Conservation (phyloP, 1,140 invertebrate species). For the Ceratosolen fusciceps region DNA sequence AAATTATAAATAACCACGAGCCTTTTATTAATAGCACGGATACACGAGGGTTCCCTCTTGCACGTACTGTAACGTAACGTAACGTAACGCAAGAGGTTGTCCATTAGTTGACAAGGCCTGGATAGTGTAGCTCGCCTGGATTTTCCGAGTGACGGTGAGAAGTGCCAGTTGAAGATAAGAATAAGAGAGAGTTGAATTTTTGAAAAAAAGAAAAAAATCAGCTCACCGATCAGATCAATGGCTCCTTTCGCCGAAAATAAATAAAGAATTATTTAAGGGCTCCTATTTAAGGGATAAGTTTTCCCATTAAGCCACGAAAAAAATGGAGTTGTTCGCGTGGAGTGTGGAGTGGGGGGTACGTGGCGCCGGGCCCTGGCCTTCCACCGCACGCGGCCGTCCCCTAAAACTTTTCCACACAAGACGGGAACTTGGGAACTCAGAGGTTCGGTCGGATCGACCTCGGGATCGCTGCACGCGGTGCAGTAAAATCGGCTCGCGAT, state of each 20-base stretch:
- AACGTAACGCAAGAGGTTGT: slow-evolving; percentile 2
- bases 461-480: slow-evolving; percentile 1
- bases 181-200: no score
- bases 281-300: slow-evolving; percentile 14
- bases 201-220: no score
- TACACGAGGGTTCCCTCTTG: no score
- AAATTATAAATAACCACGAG: no score
- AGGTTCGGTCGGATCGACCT: slow-evolving; percentile 31
- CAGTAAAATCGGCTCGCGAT: slow-evolving; percentile 20
- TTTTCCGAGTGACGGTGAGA: background rate
- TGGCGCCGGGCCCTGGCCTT: background rate
- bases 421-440: slow-evolving; percentile 27
- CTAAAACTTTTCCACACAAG: slow-evolving; percentile 15
- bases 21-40: no score
- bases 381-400: background rate
- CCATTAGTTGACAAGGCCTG: slow-evolving; percentile 22
- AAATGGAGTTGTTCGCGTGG: background rate
- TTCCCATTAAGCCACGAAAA: slow-evolving; percentile 34
- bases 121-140: background rate
- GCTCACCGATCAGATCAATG: no score
- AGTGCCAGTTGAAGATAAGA: no score
- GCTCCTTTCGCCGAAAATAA: slow-evolving; percentile 30
- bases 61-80: no score
- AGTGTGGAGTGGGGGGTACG: background rate
- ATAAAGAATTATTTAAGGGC: slow-evolving; percentile 48